A percentile compares a stretch with the other conserved stretches of the same genome.
phyloP scores from a whole-genome alignment of 2,797 vertebrate genomes.

The Gobio occitaniae region DNA sequence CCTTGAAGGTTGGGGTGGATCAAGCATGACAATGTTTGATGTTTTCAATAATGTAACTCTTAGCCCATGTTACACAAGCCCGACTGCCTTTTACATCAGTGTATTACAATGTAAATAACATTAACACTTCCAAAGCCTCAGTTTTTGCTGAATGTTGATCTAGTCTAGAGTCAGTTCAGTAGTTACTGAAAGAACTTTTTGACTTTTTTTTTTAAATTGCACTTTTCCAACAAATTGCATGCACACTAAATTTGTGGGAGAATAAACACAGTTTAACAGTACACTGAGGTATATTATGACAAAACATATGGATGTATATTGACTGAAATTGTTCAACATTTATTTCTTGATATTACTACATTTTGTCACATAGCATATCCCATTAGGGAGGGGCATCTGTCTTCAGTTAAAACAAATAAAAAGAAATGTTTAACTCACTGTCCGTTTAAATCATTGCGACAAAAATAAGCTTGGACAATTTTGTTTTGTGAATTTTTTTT shows the following conservation, averaged over 20 bases:
- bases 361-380: conserved; percentile 2
- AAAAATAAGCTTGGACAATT: conserved; percentile 58
- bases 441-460: background rate
- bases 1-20: background rate
- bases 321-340: conserved; percentile 37
- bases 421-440: background rate
- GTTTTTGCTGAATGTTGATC: conserved; percentile 6
- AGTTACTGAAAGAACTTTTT: background rate
- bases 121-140: conserved; percentile 14
- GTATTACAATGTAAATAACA: conserved; percentile 11
- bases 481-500: conserved; percentile 73
- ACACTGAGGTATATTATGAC: background rate
- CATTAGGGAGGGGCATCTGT: background rate
- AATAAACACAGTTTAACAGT: conserved; percentile 3
- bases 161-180: background rate
- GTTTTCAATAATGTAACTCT: background rate
- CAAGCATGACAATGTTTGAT: background rate
- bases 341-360: conserved; percentile 13
- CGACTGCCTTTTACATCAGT: background rate
- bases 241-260: conserved; percentile 6
- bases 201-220: background rate
- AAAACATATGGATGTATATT: conserved; percentile 20
- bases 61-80: background rate
- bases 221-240: conserved; percentile 22
- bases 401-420: background rate